Evolutionary conservation across 2,797 vertebrate genomes (phyloP), one percentile per base, ranked within the genome.

Genomic region (Serranus cabrilla): DNA sequence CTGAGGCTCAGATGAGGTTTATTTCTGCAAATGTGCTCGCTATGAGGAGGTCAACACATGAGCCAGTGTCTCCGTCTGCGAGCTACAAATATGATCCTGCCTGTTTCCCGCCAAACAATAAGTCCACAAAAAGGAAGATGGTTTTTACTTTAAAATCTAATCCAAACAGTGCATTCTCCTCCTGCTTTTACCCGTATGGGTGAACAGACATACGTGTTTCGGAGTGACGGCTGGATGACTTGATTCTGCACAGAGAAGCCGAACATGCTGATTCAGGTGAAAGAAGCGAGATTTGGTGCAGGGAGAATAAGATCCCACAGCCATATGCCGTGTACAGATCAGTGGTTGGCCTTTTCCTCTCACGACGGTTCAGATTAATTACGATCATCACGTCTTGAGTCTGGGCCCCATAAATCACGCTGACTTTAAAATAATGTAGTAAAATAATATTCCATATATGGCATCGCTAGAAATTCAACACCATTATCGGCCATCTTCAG

Each of bases 281-380:
- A 92, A 82, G 66, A 50, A 80, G 76, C 11, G 80, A 39, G 70
- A 37, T 89, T 88, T 88, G 91, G 91, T 91, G 93, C 92, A 87
- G 89, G 80, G 92, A 91, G 90, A 85, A 85, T 82, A 78, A 78
- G 84, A 91, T 90, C 91, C 92, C 89, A 66, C 86, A 85, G 93
- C 93, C 92, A 93, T 90, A 91, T 93, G 93, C 87, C 83, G 82
- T 13, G 80, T 77, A 89, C 86, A 92, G 92, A 93, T 91, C 89
- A 90, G 86, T 51, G 79, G 75, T 82, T 90, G 90, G 93, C 91
- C 91, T 91, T 92, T 94, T 87, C 90, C 90, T 88, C 91, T 88
- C 90, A 87, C 88, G 87, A 89, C 88, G 85, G 61, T 88, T 89
- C 91, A 94, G 92, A 94, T 95, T 94, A 95, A 96, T 95, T 94